phyloP scores from a whole-genome alignment of 2,113 vertebrate species.

The Rana temporaria region DNA sequence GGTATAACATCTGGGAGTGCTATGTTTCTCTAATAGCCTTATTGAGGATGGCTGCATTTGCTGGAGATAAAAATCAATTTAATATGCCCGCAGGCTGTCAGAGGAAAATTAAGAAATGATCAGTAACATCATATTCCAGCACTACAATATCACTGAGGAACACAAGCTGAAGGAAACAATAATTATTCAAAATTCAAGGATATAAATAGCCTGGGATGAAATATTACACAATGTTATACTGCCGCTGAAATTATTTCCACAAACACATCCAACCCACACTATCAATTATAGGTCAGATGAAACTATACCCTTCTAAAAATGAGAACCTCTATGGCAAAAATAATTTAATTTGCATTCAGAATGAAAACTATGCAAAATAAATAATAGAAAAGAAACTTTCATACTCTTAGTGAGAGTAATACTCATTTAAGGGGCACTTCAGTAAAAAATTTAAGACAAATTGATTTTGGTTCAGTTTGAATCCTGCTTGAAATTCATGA shows the following conservation, averaged over 20 bases:
- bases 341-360: too few relatives aligned
- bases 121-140: constrained; percentile 37
- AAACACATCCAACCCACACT: neutral
- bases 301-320: too few relatives aligned
- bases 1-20: constrained; percentile 42
- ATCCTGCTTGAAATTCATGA: too few relatives aligned
- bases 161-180: constrained; percentile 48
- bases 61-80: constrained; percentile 47
- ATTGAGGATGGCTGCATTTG: constrained; percentile 29
- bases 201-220: constrained; percentile 31
- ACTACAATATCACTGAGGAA: constrained; percentile 36
- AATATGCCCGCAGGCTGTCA: constrained; percentile 4
- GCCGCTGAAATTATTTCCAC: neutral
- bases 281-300: neutral
- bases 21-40: constrained; percentile 35
- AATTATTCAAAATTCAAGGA: constrained; percentile 43
- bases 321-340: too few relatives aligned
- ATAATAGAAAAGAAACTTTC: too few relatives aligned
- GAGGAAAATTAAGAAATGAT: constrained; percentile 48
- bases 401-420: too few relatives aligned
- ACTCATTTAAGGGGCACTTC: too few relatives aligned
- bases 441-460: too few relatives aligned
- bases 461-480: too few relatives aligned
- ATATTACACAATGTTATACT: constrained; percentile 23
- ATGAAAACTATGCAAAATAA: too few relatives aligned